Evolutionary conservation across 2,113 vertebrate species (phyloP).

Genomic region (Neomonachus schauinslandi): DNA sequence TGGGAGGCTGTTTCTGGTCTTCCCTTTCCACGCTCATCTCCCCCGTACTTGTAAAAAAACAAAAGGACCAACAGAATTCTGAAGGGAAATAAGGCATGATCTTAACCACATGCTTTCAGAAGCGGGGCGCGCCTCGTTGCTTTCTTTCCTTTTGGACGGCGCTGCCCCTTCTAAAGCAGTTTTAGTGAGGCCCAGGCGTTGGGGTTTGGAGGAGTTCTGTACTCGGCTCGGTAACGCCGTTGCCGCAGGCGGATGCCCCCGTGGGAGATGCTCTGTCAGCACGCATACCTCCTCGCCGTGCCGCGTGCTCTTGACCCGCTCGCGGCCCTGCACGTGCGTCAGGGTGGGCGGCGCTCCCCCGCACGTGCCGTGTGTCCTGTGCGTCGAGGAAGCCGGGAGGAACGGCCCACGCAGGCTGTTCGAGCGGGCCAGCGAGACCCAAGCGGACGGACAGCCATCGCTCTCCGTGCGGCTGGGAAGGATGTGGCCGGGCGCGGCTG

Average conservation of each 20-base stretch:
- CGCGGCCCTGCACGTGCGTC: not conserved
- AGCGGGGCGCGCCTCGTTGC: rapidly evolving
- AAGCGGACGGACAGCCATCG: rapidly evolving
- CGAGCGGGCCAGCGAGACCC: too few species aligned
- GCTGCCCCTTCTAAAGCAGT: rapidly evolving
- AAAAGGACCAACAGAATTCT: not conserved
- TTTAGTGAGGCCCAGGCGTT: not conserved
- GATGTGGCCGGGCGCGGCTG: rapidly evolving
- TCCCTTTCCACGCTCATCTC: not conserved
- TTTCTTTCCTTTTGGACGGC: not conserved
- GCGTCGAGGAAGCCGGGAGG: not conserved
- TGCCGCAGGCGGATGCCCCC: too few species aligned
- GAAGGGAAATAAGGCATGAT: rapidly evolving
- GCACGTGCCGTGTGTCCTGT: not conserved
- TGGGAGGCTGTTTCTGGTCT: not conserved
- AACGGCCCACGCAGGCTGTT: not conserved
- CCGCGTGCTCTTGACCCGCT: rapidly evolving
- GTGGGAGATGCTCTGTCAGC: rapidly evolving
- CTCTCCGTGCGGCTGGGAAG: too few species aligned
- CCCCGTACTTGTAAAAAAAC: not conserved
- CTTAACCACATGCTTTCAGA: not conserved
- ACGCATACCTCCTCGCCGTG: not conserved
- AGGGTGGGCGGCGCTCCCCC: rapidly evolving
- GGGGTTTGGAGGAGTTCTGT: rapidly evolving
- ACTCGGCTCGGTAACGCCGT: rapidly evolving